phyloP scores from a whole-genome alignment of 2,888 invertebrate species.

The Endomychus coccineus region DNA sequence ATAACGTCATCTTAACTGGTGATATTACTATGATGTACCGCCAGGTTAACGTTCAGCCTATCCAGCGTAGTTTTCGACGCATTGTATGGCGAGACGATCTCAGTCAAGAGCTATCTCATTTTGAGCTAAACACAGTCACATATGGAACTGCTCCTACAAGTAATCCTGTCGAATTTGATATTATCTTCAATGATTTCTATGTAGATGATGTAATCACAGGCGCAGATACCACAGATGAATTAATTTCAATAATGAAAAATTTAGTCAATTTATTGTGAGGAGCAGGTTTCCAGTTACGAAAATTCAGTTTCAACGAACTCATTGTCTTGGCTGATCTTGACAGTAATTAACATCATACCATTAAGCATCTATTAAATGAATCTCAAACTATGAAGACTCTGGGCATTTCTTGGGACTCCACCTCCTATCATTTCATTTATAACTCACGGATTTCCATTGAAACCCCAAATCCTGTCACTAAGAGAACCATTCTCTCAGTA shows the following conservation, averaged over 20 bases:
- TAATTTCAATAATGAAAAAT: constrained; percentile 1
- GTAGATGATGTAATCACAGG: no score
- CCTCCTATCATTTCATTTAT: not conserved
- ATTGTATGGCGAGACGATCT: not conserved
- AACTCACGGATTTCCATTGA: no score
- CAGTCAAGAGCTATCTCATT: not conserved
- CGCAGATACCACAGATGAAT: not conserved
- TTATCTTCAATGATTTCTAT: constrained; percentile 3
- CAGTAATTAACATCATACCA: not conserved
- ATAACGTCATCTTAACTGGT: not conserved
- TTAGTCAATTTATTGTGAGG: not conserved
- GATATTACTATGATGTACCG: not conserved
- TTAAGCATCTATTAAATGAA: not conserved
- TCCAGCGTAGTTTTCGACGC: not conserved
- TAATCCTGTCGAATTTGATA: not conserved
- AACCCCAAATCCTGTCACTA: not conserved
- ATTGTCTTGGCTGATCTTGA: not conserved
- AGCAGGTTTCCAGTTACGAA: not conserved
- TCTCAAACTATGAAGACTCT: constrained; percentile 1
- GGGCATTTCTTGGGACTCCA: not conserved
- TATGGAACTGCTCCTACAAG: no score
- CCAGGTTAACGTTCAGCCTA: no score
- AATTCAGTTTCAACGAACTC: constrained; percentile 1
- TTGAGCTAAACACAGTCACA: no score
- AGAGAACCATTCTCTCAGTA: constrained; percentile 1